phyloP scores from a whole-genome alignment of 2,888 invertebrate genomes.

The Hirtodrosophila trivittata region DNA sequence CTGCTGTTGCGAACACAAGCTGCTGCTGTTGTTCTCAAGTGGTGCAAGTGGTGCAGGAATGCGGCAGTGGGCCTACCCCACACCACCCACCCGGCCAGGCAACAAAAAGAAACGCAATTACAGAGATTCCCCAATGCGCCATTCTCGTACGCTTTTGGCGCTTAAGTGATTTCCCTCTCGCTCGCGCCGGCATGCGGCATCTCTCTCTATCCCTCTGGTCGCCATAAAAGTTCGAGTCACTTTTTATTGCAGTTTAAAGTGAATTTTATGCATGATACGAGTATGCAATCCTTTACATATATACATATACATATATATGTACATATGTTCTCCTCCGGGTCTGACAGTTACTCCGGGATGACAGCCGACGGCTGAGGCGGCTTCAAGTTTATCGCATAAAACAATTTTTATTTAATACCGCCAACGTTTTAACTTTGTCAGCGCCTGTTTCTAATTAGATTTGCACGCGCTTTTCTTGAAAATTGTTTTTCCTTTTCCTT shows the following conservation, averaged over 20 bases:
- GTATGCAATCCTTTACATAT: constrained; percentile 35
- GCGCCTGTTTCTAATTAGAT: constrained; percentile 74
- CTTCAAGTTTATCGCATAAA: constrained; percentile 54
- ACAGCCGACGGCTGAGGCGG: constrained; percentile 34
- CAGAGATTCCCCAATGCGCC: constrained; percentile 60
- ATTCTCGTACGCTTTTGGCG: constrained; percentile 40
- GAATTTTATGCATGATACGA: constrained; percentile 48
- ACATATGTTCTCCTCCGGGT: too few species aligned
- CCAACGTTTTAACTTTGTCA: constrained; percentile 66
- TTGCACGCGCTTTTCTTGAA: constrained; percentile 60
- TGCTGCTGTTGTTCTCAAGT: constrained; percentile 19
- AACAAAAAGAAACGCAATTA: constrained; percentile 55
- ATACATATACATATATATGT: background rate
- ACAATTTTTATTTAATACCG: constrained; percentile 39
- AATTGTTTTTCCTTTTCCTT: constrained; percentile 50
- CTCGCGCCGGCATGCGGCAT: background rate
- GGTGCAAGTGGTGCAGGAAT: constrained; percentile 45
- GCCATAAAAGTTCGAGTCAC: constrained; percentile 48
- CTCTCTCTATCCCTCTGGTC: background rate
- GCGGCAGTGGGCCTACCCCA: constrained; percentile 22
- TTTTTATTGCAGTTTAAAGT: constrained; percentile 74
- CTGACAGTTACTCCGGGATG: too few species aligned
- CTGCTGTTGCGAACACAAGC: constrained; percentile 41
- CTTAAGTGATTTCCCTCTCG: constrained; percentile 43
- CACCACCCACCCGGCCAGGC: background rate